These are phyloP conservation scores for Trissonchulus latispiculum DNA, from an alignment of 2,888 invertebrate genomes.

Conservation along the genomic window DNA sequence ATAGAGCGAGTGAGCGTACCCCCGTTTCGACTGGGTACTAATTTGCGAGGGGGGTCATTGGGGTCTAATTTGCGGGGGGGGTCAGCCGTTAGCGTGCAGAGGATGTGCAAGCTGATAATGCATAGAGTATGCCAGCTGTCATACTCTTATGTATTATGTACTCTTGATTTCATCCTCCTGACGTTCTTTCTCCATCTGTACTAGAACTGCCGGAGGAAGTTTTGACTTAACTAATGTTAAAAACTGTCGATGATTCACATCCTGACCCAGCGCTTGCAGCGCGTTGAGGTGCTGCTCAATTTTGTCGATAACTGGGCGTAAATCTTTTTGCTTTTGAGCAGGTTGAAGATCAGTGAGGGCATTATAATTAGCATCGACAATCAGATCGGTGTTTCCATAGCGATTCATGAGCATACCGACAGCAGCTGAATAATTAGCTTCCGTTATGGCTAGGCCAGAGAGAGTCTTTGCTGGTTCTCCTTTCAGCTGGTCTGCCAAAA, in stretches of 20 bases:
- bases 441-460: neutral
- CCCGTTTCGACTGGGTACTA: too few relatives aligned
- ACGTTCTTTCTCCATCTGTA: neutral
- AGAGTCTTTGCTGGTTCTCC: neutral
- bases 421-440: neutral
- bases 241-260: neutral
- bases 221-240: neutral
- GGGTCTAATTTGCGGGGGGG: too few relatives aligned
- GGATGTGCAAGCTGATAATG: too few relatives aligned
- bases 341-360: neutral
- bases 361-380: neutral
- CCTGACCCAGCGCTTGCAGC: neutral
- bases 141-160: too few relatives aligned
- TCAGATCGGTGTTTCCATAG: neutral
- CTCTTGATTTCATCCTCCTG: too few relatives aligned
- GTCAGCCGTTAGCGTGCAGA: too few relatives aligned
- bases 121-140: too few relatives aligned
- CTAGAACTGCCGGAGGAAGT: neutral
- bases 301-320: neutral
- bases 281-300: neutral
- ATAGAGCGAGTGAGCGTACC: too few relatives aligned
- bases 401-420: neutral
- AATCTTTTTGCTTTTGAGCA: neutral
- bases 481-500: neutral
- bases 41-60: too few relatives aligned